A percentile compares a stretch with the other conserved stretches of the same genome.
These are phyloP conservation scores for Syngnathus rostellatus DNA, from an alignment of 2,797 vertebrate species.

Conservation along the genomic window DNA sequence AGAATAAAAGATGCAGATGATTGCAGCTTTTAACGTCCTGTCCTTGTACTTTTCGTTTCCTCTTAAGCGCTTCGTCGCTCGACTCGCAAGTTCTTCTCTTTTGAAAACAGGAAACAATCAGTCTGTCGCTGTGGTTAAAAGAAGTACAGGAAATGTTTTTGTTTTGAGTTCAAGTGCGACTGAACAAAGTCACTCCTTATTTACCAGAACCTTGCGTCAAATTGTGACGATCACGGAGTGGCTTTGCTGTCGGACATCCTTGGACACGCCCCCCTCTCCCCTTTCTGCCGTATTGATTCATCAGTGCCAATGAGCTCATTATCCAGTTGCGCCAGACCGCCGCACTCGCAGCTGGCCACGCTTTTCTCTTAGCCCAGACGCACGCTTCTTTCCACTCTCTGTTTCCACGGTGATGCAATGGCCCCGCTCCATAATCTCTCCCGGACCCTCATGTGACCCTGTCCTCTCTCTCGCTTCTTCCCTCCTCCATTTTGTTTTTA, in stretches of 20 bases:
- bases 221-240: conserved; percentile 10
- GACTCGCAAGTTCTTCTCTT: neutral
- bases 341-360: conserved; percentile 47
- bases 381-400: conserved; percentile 38
- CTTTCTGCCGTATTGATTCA: conserved; percentile 46
- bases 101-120: neutral
- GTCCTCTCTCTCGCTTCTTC: conserved; percentile 17
- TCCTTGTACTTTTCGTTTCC: neutral
- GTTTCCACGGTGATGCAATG: conserved; percentile 61
- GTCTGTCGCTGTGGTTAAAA: neutral
- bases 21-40: neutral
- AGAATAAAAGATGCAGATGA: neutral
- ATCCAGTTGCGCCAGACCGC: conserved; percentile 50
- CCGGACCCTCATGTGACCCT: conserved; percentile 53
- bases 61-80: neutral
- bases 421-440: conserved; percentile 49
- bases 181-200: neutral
- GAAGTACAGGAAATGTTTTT: neutral
- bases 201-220: neutral
- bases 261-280: conserved; percentile 22
- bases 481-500: neutral
- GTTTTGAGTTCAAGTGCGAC: neutral
- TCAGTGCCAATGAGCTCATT: conserved; percentile 58
- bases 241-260: conserved; percentile 18
- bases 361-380: conserved; percentile 52